phyloP scores from a whole-genome alignment of 2,113 vertebrate genomes.

The Capricornis sumatraensis region DNA sequence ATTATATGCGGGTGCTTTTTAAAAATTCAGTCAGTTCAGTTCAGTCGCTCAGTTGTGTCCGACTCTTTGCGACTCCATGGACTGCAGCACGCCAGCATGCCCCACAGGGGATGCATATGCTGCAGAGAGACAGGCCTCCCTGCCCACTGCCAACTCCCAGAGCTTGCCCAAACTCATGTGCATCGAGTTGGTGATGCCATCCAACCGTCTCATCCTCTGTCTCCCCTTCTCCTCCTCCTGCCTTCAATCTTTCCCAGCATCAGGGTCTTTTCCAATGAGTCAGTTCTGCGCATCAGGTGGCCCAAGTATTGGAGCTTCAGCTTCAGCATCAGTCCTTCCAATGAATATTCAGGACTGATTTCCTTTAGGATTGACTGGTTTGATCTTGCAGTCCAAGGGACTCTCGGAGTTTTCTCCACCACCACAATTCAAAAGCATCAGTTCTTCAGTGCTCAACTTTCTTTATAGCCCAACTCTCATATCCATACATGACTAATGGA shows the following conservation, averaged over 20 bases:
- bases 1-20: not conserved
- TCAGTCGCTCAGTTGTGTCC: rapidly evolving
- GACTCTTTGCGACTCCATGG: not conserved
- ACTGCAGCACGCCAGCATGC: not conserved
- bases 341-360: not conserved
- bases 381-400: not conserved
- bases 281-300: not conserved
- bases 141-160: not conserved
- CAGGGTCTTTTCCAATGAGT: not conserved
- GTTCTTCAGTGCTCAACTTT: not conserved
- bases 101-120: not conserved
- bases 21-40: not conserved
- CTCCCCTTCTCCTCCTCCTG: not conserved
- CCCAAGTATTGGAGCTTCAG: not conserved
- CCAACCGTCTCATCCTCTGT: not conserved
- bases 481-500: not conserved
- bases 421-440: not conserved
- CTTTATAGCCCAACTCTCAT: not conserved
- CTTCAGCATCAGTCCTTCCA: not conserved
- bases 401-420: not conserved
- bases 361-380: not conserved
- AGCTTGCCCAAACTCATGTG: not conserved
- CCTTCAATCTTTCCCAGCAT: not conserved
- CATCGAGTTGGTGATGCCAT: not conserved
- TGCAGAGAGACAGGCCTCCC: not conserved